phyloP scores from a whole-genome alignment of 2,888 invertebrate species.

The Cordilura impudica region DNA sequence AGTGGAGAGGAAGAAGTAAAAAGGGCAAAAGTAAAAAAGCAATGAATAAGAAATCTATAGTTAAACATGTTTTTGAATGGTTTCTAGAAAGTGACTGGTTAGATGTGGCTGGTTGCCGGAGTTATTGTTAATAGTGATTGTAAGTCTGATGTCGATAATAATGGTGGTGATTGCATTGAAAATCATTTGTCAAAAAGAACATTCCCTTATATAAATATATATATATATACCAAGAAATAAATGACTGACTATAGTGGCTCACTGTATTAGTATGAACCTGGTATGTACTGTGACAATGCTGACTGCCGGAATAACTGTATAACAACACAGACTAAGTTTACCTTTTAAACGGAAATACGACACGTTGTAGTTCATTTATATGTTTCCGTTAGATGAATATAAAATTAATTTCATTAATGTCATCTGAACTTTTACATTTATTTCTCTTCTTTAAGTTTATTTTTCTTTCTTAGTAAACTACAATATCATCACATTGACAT shows the following conservation, averaged over 20 bases:
- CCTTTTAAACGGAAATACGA: slow-evolving; percentile 42
- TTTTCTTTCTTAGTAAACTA: not conserved
- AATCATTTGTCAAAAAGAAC: slow-evolving; percentile 32
- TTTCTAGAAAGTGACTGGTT: not conserved
- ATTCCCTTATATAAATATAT: not conserved
- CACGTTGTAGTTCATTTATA: slow-evolving; percentile 54
- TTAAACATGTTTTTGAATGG: not conserved
- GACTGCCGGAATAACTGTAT: not conserved
- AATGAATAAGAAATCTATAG: not conserved
- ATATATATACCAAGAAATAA: slow-evolving; percentile 12
- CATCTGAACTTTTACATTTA: slow-evolving; percentile 14
- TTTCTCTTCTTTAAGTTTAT: not conserved
- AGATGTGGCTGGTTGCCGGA: not conserved
- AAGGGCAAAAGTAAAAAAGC: no score
- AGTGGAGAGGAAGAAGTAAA: not conserved
- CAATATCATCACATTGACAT: not conserved
- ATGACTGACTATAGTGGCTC: not conserved
- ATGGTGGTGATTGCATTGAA: slow-evolving; percentile 6
- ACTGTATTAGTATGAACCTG: not conserved
- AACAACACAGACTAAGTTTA: slow-evolving; percentile 22
- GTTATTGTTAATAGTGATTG: slow-evolving; percentile 28
- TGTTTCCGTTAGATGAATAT: slow-evolving; percentile 50
- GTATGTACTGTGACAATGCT: not conserved
- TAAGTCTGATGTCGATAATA: not conserved
- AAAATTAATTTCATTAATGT: slow-evolving; percentile 54